Evolutionary conservation across 2,888 invertebrate genomes (phyloP), one percentile per base, ranked within the genome.

Genomic region (Ligdia adustata): DNA sequence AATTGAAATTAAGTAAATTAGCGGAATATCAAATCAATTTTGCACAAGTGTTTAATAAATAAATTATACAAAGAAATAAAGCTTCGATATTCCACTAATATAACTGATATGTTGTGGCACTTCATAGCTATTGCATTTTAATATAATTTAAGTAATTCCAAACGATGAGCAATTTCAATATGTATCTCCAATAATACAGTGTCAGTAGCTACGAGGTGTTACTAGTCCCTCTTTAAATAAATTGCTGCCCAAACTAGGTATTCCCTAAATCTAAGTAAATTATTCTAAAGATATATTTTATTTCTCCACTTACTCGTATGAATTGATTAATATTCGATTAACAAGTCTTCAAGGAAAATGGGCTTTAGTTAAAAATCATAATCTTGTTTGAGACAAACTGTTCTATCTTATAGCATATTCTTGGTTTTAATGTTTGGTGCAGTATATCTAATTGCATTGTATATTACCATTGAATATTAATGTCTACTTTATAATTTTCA

Each of bases 381-480:
- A 77, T 77, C 70, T 75, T 81, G 75, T 80, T 78, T 79, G 66
- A 66, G 72, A 74, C 69, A 66, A 75, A 70, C 72, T 59, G 69
- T 79, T 80, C 72, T 80, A 64, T 82, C 72, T 82, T 79, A 80
- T 79, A 81, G 82, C 79, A 81, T 85, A 82, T 77, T 79, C 75
- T 80, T 85, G 81, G 83, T 84, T 84, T 81, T 84, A 82, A 84
- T 81, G 84, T 86, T 88, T 89, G 89, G 88, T 86, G 87, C 89
- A 88, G 90, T 82, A 85, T 83, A 66, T 83, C 83, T 89, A 82
- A 86, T 88, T 79, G 83, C 89, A 88, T 89, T 89, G 89, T 88
- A 88, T 80, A 89, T 87, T 86, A 75, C 75, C 88, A 89, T 89
- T 72, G 69, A 79, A 74, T 77, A 48, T 78, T 79, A 75, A 73